phyloP scores from a whole-genome alignment of 2,797 vertebrate genomes.

The Vireo griseus region DNA sequence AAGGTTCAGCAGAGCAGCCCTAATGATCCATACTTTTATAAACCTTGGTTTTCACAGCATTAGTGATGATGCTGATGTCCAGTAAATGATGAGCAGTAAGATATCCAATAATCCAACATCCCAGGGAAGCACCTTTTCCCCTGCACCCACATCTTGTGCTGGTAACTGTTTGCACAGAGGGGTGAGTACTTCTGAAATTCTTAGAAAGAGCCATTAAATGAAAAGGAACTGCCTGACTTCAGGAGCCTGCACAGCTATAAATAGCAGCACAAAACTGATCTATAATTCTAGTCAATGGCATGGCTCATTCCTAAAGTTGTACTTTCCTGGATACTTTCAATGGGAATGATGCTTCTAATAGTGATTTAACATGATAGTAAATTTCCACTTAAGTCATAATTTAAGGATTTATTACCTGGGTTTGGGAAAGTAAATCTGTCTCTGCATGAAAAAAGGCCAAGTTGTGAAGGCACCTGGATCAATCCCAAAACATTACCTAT shows the following conservation, averaged over 20 bases:
- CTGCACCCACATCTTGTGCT: background rate
- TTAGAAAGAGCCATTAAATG: background rate
- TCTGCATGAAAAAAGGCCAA: conserved; percentile 12
- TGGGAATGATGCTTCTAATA: conserved; percentile 43
- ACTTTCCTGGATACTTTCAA: conserved; percentile 38
- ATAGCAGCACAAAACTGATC: conserved; percentile 4
- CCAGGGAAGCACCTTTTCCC: background rate
- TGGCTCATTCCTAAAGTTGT: conserved; percentile 39
- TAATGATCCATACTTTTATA: background rate
- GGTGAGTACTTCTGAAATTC: background rate
- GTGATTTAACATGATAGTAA: conserved; percentile 8
- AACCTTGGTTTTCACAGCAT: background rate
- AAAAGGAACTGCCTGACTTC: background rate
- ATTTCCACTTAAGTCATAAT: conserved; percentile 43
- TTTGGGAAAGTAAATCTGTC: conserved; percentile 44
- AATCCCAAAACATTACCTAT: conserved; percentile 4
- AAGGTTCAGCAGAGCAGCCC: background rate
- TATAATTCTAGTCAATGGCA: conserved; percentile 52
- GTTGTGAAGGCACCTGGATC: conserved; percentile 19
- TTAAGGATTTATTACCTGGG: conserved; percentile 3
- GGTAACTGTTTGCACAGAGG: background rate
- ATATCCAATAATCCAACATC: background rate
- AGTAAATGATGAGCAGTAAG: background rate
- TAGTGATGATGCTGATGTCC: background rate
- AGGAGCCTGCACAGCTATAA: background rate